Evolutionary conservation across 2,113 vertebrate genomes (phyloP), one percentile per base, ranked within the genome.

Genomic region (Orthonyx spaldingii): DNA sequence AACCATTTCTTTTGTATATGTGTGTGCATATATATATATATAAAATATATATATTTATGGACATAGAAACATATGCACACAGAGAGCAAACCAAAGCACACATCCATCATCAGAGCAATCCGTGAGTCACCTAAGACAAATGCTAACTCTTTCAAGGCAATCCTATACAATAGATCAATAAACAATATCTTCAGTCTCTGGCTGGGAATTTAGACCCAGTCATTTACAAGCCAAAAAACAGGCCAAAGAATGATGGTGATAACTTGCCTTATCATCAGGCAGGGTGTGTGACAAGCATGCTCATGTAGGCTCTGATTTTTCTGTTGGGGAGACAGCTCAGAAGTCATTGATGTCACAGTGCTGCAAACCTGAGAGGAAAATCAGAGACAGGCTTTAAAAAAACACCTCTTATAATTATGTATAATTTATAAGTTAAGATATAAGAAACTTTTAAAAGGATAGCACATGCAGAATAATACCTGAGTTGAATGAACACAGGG

Each of bases 221-320:
- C 13, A 37, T 94, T 91, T 81, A 57, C 75, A 68, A 91, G 68
- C 56, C 86, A 47, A 90, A 93, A 94, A 84, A 66, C 8, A 91
- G 87, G 89, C 91, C 87, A 96, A 95, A 84, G 93, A 89, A 94
- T 87, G 86, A 66, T 17, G 59, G 63, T 65, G 91, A 89, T 87
- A 77, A 69, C 72, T 82, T 83, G 72, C 84, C 81, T 88, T 71
- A 71, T 94, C 89, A 1, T 35, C 37, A 41, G 59, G 66, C 32
- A 18, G 46, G 17, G 47, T 30, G 64, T 44, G 82, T 64, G 59
- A 91, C 53, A 90, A 87, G 39, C 27, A 23, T 1, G 1, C n/a
- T 90, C 68, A 66, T 11, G 1, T 19, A 56, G 66, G 42, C 53
- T 80, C 72, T 5, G 28, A 42, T 57, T 85, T 84, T 77, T 80